Percentiles rank a stretch among this genome's conserved stretches.
Evolutionary conservation across 2,888 invertebrate species (phyloP).

Genomic region (Philonicus albiceps): DNA sequence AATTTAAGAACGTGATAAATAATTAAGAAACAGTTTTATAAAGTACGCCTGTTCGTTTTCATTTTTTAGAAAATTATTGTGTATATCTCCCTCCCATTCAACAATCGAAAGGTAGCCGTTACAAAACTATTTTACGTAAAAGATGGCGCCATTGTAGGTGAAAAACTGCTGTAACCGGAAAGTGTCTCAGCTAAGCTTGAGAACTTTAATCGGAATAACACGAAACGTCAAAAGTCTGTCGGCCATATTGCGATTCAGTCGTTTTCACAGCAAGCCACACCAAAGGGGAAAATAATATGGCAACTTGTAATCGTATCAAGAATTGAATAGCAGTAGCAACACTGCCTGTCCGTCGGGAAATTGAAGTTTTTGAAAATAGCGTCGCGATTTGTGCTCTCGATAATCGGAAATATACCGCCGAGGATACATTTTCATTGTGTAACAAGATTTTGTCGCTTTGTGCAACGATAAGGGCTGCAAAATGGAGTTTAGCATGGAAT

Average conservation of each 20-base stretch:
- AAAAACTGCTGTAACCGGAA: background rate
- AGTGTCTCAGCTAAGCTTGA: background rate
- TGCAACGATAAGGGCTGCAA: background rate
- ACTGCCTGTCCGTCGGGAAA: background rate
- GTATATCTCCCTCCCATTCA: background rate
- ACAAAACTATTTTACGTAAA: background rate
- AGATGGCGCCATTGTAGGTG: background rate
- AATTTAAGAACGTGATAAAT: too few species aligned
- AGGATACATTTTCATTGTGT: background rate
- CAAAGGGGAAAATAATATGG: slow-evolving; percentile 26
- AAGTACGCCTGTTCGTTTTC: too few species aligned
- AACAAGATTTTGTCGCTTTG: background rate
- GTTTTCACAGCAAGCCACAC: background rate
- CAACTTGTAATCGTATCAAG: background rate
- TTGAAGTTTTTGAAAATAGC: background rate
- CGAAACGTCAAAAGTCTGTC: background rate
- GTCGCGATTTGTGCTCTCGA: background rate
- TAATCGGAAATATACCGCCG: background rate
- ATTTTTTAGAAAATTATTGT: too few species aligned
- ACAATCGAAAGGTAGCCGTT: background rate
- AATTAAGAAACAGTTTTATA: too few species aligned
- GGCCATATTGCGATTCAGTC: background rate
- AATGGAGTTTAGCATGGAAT: slow-evolving; percentile 44
- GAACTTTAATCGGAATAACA: background rate
- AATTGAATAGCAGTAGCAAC: slow-evolving; percentile 34